Percentiles rank a stretch among this genome's conserved stretches.
Evolutionary conservation across 2,888 invertebrate species (phyloP).

Genomic region (Syrista parreyssii): DNA sequence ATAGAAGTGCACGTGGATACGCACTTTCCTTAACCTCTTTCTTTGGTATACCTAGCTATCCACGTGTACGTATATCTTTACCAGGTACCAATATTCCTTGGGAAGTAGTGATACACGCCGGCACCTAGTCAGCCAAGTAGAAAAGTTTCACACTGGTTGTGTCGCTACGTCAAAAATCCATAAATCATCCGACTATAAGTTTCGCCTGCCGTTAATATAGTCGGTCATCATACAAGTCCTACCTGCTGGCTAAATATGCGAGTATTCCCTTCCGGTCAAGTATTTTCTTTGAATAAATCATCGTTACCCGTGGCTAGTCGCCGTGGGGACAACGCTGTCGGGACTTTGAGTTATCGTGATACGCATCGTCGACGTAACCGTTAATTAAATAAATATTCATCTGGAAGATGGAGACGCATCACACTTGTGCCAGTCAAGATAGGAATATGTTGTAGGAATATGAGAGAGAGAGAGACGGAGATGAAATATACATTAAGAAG

Average conservation of each 20-base stretch:
- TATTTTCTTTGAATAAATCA: conserved; percentile 14
- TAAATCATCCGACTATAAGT: neutral
- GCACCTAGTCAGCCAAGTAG: neutral
- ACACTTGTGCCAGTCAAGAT: conserved; percentile 16
- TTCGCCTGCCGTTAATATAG: neutral
- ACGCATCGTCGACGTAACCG: conserved; percentile 4
- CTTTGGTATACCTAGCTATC: neutral
- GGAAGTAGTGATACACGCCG: neutral
- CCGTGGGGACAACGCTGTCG: neutral
- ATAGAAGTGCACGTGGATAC: neutral
- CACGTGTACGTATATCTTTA: neutral
- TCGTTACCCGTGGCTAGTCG: conserved; percentile 1
- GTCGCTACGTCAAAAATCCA: neutral
- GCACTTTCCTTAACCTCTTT: neutral
- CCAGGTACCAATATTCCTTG: neutral
- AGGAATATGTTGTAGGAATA: neutral
- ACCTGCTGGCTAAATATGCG: neutral
- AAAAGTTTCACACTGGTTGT: neutral
- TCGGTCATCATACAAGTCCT: neutral
- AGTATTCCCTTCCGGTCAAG: neutral
- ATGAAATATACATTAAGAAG: conserved; percentile 3
- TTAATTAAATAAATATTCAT: conserved; percentile 25
- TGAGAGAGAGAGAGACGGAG: neutral
- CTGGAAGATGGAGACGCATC: conserved; percentile 14
- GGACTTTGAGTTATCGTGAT: conserved; percentile 13